Evolutionary conservation across 2,797 vertebrate genomes (phyloP).

Genomic region (Manis javanica): DNA sequence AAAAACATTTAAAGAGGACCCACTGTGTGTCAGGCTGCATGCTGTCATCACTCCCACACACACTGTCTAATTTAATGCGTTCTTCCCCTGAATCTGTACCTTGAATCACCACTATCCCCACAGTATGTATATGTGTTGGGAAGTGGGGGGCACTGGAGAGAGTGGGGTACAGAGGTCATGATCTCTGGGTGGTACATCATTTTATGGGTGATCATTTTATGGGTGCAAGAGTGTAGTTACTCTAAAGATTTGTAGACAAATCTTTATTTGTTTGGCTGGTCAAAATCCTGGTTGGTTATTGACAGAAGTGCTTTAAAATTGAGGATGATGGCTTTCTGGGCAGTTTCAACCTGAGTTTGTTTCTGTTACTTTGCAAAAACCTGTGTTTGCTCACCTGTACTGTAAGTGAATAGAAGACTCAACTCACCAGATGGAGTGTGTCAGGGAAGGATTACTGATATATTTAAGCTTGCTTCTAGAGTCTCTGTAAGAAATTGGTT

Average conservation of each 20-base stretch:
- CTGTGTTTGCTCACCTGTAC: constrained; percentile 60
- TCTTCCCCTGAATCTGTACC: background rate
- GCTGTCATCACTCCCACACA: background rate
- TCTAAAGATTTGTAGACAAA: background rate
- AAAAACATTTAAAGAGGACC: constrained; percentile 60
- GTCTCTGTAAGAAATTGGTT: constrained; percentile 34
- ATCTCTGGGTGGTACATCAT: background rate
- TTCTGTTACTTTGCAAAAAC: constrained; percentile 49
- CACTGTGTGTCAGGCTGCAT: constrained; percentile 57
- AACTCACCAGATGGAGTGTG: background rate
- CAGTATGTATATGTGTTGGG: background rate
- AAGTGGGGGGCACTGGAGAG: background rate
- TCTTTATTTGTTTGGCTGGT: background rate
- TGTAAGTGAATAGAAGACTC: constrained; percentile 42
- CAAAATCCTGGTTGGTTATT: background rate
- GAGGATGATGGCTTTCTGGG: background rate
- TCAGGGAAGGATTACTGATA: constrained; percentile 44
- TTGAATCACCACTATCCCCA: background rate
- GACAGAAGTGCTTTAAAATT: background rate
- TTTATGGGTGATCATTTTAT: background rate
- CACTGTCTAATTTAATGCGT: background rate
- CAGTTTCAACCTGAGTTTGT: constrained; percentile 15
- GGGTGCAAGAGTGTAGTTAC: background rate
- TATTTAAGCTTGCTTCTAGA: background rate
- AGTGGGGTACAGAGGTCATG: background rate